Conservation (phyloP, 2,888 invertebrate genomes). For the Tinea trinotella region DNA sequence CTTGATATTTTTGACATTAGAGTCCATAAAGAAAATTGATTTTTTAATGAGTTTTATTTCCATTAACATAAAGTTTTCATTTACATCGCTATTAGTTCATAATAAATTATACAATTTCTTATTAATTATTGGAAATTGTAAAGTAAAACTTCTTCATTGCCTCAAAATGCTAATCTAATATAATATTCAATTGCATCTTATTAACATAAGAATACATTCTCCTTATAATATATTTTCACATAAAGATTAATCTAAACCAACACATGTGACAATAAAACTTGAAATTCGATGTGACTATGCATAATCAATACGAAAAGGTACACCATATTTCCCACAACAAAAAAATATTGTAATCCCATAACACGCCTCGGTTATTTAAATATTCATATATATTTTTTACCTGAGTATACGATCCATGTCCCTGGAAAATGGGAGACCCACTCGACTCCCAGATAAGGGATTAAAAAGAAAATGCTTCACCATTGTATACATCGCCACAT, state of each 20-base stretch:
- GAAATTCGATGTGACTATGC: not conserved
- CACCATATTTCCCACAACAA: conserved; percentile 8
- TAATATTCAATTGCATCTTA: too few species aligned
- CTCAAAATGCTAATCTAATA: too few species aligned
- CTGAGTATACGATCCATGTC: conserved; percentile 7
- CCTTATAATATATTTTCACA: too few species aligned
- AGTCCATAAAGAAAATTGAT: conserved; percentile 5
- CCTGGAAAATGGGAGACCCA: conserved; percentile 21
- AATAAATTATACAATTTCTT: too few species aligned
- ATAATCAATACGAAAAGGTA: conserved; percentile 2
- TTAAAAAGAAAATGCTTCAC: conserved; percentile 54
- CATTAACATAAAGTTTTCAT: too few species aligned
- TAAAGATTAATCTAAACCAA: too few species aligned
- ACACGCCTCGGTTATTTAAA: conserved; percentile 45
- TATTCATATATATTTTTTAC: conserved; percentile 27
- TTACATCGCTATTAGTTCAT: too few species aligned
- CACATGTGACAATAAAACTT: too few species aligned
- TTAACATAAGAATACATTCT: too few species aligned
- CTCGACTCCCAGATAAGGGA: conserved; percentile 42
- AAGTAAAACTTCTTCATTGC: too few species aligned
- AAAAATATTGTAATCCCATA: conserved; percentile 18
- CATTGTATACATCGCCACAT: conserved; percentile 38
- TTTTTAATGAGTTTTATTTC: not conserved
- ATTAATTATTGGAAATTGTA: too few species aligned
- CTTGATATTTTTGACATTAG: not conserved